These are phyloP conservation scores for Nomada fabriciana DNA, from an alignment of 2,888 invertebrate genomes.

Conservation along the genomic window DNA sequence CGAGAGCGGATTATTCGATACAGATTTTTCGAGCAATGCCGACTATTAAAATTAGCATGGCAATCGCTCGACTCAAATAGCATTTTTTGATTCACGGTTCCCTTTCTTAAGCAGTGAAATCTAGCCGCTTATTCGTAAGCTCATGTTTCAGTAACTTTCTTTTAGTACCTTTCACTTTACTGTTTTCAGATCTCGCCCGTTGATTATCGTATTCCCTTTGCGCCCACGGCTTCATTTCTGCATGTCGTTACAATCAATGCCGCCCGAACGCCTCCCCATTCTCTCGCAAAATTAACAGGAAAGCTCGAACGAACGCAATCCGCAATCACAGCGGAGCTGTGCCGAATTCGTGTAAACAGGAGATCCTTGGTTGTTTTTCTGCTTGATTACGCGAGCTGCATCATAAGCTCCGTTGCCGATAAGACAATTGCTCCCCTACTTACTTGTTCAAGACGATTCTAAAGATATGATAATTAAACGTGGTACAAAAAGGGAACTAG, in stretches of 20 bases:
- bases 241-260: background rate
- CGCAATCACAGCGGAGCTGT: background rate
- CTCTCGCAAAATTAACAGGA: conserved; percentile 29
- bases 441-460: too few relatives aligned
- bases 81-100: too few relatives aligned
- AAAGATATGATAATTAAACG: too few relatives aligned
- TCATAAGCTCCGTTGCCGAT: too few relatives aligned
- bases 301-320: background rate
- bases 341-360: conserved; percentile 11
- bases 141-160: too few relatives aligned
- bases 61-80: too few relatives aligned
- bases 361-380: conserved; percentile 13
- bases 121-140: too few relatives aligned
- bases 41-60: background rate
- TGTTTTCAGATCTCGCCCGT: background rate
- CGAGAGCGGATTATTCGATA: background rate
- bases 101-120: too few relatives aligned
- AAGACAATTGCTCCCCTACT: too few relatives aligned
- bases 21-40: background rate
- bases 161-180: too few relatives aligned
- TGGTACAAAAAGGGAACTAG: too few relatives aligned
- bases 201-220: conserved; percentile 1
- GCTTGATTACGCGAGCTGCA: background rate
- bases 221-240: background rate
- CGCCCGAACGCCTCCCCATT: background rate